Evolutionary conservation across 2,888 invertebrate species (phyloP), one percentile per base, ranked within the genome.

Genomic region (Amiota minor): DNA sequence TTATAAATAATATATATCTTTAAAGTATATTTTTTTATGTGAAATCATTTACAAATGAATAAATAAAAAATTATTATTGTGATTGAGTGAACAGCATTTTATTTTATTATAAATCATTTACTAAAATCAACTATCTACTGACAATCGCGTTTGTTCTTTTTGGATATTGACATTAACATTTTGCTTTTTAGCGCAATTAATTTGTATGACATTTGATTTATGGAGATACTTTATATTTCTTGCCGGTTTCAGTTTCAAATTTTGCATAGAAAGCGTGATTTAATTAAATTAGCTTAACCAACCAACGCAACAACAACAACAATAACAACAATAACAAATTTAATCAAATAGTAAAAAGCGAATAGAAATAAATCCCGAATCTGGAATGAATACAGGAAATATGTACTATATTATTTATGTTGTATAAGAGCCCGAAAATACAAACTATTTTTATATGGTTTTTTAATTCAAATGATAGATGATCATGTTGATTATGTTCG

Each of bases 1-100:
- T 81, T 83, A 85, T 80, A 84, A 83, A 83, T 83, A 85, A 84
- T 74, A 45, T 56, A 71, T 61, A 50, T 18, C 14, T 67, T 20
- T 20, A 68, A 14, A 53, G 82, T 74, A 72, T 82, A 82, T 82
- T 71, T 80, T 79, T 82, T 76, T 77, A 77, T 80, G 76, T 80
- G 82, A 70, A 35, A 68, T 77, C 78, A 79, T 83, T 85, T 85
- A 82, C 82, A 81, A 81, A 85, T 83, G 53, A 68, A 68, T 53
- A 53, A 53, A 68, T 50, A 53, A 23, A 68, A 68, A 68, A 53
- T 53, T 68, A 53, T 23, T 35, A 53, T 14, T 23, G 53, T 68
- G 67, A 68, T n/a, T 35, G 67, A 53, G 14, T 35, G 35, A 35
- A 35, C 35, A 35, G 2, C 35, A 35, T 35, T 35, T 2, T 35